phyloP scores from a whole-genome alignment of 2,888 invertebrate species.

The Fabriciana adippe region DNA sequence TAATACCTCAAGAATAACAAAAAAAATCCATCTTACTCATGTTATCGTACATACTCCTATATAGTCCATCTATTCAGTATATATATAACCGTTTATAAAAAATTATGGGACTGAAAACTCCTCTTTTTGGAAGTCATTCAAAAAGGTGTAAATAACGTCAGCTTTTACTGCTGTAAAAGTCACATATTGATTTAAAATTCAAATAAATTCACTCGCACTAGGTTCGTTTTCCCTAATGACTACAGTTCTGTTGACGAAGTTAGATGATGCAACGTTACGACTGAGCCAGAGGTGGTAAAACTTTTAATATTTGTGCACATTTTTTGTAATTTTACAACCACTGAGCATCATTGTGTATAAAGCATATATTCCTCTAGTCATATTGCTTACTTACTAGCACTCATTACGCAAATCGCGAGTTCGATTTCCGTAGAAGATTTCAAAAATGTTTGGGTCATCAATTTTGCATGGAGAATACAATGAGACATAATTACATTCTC shows the following conservation, averaged over 20 bases:
- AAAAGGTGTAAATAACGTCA: constrained; percentile 1
- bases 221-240: constrained; percentile 25
- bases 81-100: not conserved
- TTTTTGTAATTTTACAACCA: not conserved
- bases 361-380: not conserved
- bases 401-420: no score
- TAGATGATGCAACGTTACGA: constrained; percentile 22
- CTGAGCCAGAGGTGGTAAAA: not conserved
- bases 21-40: no score
- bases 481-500: not conserved
- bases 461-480: no score
- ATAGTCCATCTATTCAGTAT: no score
- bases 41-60: no score
- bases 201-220: constrained; percentile 3
- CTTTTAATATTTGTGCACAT: not conserved
- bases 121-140: not conserved
- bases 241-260: constrained; percentile 29
- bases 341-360: not conserved
- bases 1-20: no score
- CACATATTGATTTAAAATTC: constrained; percentile 24
- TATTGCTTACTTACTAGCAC: no score
- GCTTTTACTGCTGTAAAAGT: constrained; percentile 13
- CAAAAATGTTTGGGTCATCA: no score
- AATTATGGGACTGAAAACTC: not conserved
- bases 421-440: no score